Evolutionary conservation across 1,140 invertebrate species (phyloP), one percentile per base, ranked within the genome.

Genomic region (Pachyrhynchus sulphureomaculatus): DNA sequence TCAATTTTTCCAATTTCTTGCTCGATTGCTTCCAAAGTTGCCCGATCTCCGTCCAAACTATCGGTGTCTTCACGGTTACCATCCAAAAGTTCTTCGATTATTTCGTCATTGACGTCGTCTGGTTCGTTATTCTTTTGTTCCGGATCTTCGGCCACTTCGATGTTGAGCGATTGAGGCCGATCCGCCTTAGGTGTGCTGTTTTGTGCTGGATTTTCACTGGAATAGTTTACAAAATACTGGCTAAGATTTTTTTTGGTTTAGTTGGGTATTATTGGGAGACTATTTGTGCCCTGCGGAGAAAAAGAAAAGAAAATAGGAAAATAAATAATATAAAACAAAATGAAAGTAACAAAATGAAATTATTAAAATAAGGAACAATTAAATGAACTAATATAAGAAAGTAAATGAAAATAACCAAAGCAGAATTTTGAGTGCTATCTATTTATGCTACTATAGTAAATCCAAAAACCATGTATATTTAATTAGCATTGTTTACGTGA

Each of bases 101-200:
- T 72, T 53, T 76, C 75, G 59, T 77, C 74, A 68, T 75, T 53
- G 55, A 72, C 55, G 55, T 79, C 73, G 69, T 79, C 67, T 55
- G 48, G 69, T 55, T 64, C 72, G 67, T 29, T 33, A 65, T 17
- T 68, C 65, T 37, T 72, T 72, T 73, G 29, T 70, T 73, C 24
- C 74, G 23, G 18, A 57, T 68, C 74, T 15, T 78, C 75, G 44
- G 74, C 76, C 5, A 72, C 75, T 47, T 78, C 77, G 57, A 83
- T 72, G 24, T 78, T 79, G 20, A 82, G 64, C 4, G 80, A 81
- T 51, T 77, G 78, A 9, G 80, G 80, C 47, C 81, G 79, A 71
- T 82, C 79, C 32, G 77, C 57, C 70, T 79, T 81, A 33, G 75
- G 57, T 6, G 71, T 65, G 42, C 18, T 32, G 20, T 39, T 24